Percentiles rank a stretch among this genome's conserved stretches.
These are phyloP conservation scores for Patella ulyssiponensis DNA, from an alignment of 2,888 invertebrate species.

Conservation along the genomic window DNA sequence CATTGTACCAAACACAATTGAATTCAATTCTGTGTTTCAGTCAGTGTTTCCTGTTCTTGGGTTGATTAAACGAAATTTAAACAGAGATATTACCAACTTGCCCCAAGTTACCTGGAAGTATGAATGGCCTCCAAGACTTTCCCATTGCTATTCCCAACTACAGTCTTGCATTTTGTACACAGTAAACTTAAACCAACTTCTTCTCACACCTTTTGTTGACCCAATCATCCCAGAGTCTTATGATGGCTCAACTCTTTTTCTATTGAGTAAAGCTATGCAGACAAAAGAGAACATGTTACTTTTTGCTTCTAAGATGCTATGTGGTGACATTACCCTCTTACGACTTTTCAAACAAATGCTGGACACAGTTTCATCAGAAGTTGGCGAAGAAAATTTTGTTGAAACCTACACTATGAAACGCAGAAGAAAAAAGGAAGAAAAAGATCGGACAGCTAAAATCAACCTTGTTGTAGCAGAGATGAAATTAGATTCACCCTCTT, in stretches of 20 bases:
- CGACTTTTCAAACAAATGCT: background rate
- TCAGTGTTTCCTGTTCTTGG: background rate
- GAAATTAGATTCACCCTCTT: background rate
- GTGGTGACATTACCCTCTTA: background rate
- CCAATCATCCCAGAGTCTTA: constrained; percentile 17
- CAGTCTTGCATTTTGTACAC: constrained; percentile 63
- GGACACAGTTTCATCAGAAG: background rate
- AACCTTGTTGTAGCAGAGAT: background rate
- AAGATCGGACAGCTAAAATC: background rate
- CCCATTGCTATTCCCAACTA: constrained; percentile 68
- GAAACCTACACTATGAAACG: constrained; percentile 2
- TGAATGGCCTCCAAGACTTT: constrained; percentile 41
- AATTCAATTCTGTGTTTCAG: background rate
- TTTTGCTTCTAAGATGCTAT: background rate
- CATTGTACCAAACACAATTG: background rate
- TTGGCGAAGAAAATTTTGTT: background rate
- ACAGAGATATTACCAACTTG: constrained; percentile 41
- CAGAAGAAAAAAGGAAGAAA: background rate
- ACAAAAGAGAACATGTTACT: background rate
- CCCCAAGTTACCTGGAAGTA: constrained; percentile 44
- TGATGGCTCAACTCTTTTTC: background rate
- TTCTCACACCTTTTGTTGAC: constrained; percentile 49
- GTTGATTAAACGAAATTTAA: constrained; percentile 34
- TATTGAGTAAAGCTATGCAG: background rate
- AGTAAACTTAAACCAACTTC: constrained; percentile 62